A percentile compares a stretch with the other conserved stretches of the same genome.
Evolutionary conservation across 2,113 vertebrate genomes (phyloP).

Genomic region (Scatophagus argus): DNA sequence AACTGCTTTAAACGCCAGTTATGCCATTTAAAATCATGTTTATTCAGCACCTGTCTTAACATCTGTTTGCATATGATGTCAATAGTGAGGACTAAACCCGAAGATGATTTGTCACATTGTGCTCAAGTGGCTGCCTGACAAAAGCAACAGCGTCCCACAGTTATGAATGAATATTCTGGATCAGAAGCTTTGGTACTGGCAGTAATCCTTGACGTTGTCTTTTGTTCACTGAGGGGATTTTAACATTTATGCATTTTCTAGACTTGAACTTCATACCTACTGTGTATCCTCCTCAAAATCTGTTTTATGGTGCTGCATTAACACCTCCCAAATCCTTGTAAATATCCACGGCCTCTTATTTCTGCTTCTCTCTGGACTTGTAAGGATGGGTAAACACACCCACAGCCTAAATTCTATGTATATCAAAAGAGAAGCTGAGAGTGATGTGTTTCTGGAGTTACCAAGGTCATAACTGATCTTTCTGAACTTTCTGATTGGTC

Average conservation of each 20-base stretch:
- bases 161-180: not conserved
- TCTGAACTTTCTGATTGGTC: slow-evolving; percentile 33
- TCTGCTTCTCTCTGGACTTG: not conserved
- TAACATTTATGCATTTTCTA: not conserved
- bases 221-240: not conserved
- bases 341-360: not conserved
- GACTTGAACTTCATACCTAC: not conserved
- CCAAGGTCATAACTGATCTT: slow-evolving; percentile 37
- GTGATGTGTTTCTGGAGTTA: slow-evolving; percentile 24
- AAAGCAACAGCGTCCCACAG: not conserved
- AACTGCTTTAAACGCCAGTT: too few species aligned
- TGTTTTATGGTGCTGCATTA: not conserved
- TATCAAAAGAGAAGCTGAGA: slow-evolving; percentile 36
- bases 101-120: too few species aligned
- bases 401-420: not conserved
- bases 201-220: not conserved
- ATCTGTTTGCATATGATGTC: too few species aligned
- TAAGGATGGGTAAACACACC: slow-evolving; percentile 1
- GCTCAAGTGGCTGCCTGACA: too few species aligned
- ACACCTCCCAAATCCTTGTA: not conserved
- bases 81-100: too few species aligned
- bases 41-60: too few species aligned
- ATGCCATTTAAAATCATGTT: too few species aligned
- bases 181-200: not conserved
- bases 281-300: not conserved